These are phyloP conservation scores for Enteromius thamalakanensis DNA, from an alignment of 2,797 vertebrate species.

Conservation along the genomic window DNA sequence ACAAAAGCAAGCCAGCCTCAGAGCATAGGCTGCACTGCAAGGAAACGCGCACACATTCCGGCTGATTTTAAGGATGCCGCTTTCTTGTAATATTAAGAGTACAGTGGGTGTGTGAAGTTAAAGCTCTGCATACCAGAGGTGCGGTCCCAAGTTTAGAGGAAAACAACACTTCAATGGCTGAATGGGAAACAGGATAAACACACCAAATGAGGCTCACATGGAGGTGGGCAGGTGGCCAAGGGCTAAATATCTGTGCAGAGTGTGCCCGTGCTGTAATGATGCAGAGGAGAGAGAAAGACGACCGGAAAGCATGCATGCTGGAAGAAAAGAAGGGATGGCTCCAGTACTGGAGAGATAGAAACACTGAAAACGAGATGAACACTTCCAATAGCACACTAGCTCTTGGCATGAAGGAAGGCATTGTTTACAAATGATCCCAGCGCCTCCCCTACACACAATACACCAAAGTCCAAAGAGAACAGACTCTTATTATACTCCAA, in stretches of 20 bases:
- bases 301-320: background rate
- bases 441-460: conserved; percentile 72
- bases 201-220: conserved; percentile 62
- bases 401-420: conserved; percentile 69
- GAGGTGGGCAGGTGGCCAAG: conserved; percentile 67
- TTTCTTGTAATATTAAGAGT: conserved; percentile 11
- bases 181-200: conserved; percentile 49
- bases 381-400: conserved; percentile 49
- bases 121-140: conserved; percentile 29
- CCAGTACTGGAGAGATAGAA: conserved; percentile 12
- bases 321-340: conserved; percentile 14
- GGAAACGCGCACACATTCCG: conserved; percentile 26
- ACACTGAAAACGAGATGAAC: conserved; percentile 48
- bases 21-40: conserved; percentile 43
- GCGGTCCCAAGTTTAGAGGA: conserved; percentile 25
- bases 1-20: conserved; percentile 58
- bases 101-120: conserved; percentile 25
- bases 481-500: conserved; percentile 70
- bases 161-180: conserved; percentile 50
- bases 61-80: background rate
- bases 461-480: conserved; percentile 73
- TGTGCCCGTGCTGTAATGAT: conserved; percentile 35
- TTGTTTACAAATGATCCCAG: conserved; percentile 77
- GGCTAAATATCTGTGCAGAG: conserved; percentile 67
- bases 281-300: conserved; percentile 9